Percentiles rank a stretch among this genome's conserved stretches.
Evolutionary conservation across 2,888 invertebrate species (phyloP).

Genomic region (Drosophila mimetica): DNA sequence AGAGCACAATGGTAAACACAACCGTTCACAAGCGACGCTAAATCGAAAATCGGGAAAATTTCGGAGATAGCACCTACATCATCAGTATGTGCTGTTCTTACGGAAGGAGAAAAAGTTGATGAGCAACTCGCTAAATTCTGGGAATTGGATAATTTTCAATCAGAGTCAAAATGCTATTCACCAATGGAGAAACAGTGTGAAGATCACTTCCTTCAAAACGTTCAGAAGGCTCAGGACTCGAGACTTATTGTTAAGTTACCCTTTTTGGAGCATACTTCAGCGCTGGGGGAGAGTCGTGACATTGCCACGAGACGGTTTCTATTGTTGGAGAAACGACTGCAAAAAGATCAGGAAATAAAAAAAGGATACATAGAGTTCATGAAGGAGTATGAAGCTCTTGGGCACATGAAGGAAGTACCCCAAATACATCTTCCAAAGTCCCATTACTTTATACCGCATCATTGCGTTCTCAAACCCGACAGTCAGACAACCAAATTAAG

Average conservation of each 20-base stretch:
- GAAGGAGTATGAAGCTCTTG: not conserved
- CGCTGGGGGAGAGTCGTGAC: constrained; percentile 1
- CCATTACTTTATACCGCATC: too few relatives aligned
- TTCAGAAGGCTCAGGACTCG: not conserved
- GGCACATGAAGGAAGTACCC: not conserved
- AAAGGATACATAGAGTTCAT: too few relatives aligned
- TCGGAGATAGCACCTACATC: too few relatives aligned
- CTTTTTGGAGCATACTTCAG: not conserved
- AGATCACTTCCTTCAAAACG: not conserved
- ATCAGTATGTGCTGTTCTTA: too few relatives aligned
- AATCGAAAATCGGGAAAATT: too few relatives aligned
- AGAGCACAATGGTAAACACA: too few relatives aligned
- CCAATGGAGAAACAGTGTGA: not conserved
- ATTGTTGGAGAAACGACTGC: not conserved
- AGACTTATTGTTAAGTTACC: not conserved
- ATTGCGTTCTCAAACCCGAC: too few relatives aligned
- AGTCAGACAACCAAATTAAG: too few relatives aligned
- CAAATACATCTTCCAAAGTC: not conserved
- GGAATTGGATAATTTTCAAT: not conserved
- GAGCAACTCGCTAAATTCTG: not conserved
- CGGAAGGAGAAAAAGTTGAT: not conserved
- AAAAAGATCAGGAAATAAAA: too few relatives aligned
- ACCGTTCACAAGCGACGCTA: too few relatives aligned
- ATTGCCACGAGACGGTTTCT: not conserved
- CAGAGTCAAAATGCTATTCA: constrained; percentile 2